phyloP scores from a whole-genome alignment of 2,888 invertebrate genomes.

The Dexiosoma caninum region DNA sequence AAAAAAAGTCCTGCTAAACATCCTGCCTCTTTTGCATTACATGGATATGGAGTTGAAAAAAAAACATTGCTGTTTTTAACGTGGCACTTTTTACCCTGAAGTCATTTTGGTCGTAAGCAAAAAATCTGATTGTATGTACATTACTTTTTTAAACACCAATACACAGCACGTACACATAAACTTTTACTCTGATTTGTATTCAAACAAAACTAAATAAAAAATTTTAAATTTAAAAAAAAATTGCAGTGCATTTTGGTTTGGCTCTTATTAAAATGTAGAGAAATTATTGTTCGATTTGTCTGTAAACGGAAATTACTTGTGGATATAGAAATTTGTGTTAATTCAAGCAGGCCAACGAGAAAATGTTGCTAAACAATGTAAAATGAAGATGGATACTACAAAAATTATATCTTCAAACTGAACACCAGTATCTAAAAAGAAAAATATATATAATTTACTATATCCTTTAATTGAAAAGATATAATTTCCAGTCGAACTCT shows the following conservation, averaged over 20 bases:
- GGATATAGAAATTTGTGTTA: constrained; percentile 22
- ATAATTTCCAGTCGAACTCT: no score
- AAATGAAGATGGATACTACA: no score
- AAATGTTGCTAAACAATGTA: no score
- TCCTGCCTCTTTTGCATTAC: constrained; percentile 33
- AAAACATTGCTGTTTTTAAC: constrained; percentile 25
- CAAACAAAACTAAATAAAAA: no score
- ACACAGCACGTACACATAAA: neutral
- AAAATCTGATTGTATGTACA: neutral
- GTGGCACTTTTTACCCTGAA: constrained; percentile 49
- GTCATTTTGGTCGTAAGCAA: constrained; percentile 38
- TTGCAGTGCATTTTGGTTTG: neutral
- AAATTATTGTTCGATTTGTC: constrained; percentile 3
- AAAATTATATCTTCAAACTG: no score
- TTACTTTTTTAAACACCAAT: neutral
- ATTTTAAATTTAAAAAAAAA: no score
- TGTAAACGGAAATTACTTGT: constrained; percentile 23
- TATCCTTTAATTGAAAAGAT: no score
- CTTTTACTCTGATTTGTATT: neutral
- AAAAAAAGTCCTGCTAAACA: constrained; percentile 40
- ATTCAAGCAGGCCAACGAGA: no score
- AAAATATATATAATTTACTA: no score
- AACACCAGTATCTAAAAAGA: no score
- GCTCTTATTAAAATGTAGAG: constrained; percentile 1
- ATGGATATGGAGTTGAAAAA: neutral